Evolutionary conservation across 2,797 vertebrate genomes (phyloP).

Genomic region (Limosa lapponica): DNA sequence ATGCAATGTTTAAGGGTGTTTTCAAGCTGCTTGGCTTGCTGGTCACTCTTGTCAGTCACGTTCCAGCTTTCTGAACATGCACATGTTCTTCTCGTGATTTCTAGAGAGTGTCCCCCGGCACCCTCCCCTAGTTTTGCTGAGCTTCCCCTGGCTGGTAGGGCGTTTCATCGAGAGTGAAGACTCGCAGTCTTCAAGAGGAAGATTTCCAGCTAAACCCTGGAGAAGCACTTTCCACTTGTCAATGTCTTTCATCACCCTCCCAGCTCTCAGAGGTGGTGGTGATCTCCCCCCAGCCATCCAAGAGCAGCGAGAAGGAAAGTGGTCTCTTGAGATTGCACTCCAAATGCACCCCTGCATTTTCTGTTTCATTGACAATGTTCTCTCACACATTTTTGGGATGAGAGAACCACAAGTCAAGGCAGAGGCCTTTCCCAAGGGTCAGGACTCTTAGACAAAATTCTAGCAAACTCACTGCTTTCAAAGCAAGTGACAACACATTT

Average conservation of each 20-base stretch:
- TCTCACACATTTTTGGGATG: background rate
- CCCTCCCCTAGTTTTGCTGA: background rate
- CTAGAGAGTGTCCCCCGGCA: background rate
- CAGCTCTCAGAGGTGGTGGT: background rate
- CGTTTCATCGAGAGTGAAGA: background rate
- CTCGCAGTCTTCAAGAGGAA: background rate
- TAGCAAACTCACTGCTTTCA: background rate
- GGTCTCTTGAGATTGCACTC: background rate
- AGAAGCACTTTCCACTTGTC: background rate
- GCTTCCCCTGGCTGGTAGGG: background rate
- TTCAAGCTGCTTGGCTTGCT: background rate
- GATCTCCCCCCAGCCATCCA: background rate
- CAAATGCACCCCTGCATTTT: background rate
- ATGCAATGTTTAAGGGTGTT: background rate
- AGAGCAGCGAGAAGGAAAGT: background rate
- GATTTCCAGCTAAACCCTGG: background rate
- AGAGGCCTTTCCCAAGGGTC: background rate
- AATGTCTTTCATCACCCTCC: background rate
- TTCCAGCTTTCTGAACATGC: background rate
- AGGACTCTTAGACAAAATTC: background rate
- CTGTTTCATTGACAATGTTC: background rate
- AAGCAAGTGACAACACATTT: background rate
- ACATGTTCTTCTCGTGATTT: background rate
- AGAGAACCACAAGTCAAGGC: background rate
- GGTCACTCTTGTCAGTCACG: background rate